phyloP scores from a whole-genome alignment of 2,113 vertebrate species.

The Numida meleagris region DNA sequence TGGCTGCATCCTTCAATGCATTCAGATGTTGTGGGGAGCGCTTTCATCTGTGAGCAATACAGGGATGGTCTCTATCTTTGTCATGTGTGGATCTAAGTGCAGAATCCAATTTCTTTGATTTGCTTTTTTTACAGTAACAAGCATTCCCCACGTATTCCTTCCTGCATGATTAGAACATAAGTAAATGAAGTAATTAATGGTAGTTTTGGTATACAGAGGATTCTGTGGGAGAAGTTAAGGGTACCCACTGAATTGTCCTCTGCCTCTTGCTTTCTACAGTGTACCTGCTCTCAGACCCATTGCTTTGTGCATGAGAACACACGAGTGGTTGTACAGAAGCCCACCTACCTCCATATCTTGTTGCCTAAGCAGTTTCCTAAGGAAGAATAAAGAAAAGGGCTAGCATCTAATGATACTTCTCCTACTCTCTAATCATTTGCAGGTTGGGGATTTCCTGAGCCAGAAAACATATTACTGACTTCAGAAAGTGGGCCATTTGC shows the following conservation, averaged over 20 bases:
- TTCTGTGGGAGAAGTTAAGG: neutral
- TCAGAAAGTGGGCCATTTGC: conserved; percentile 24
- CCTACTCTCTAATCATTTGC: neutral
- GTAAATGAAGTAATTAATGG: neutral
- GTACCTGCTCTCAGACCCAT: neutral
- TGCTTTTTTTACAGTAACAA: neutral
- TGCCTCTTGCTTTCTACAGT: neutral
- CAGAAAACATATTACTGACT: neutral
- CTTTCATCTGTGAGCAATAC: neutral
- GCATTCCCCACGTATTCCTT: neutral
- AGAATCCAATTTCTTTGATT: neutral
- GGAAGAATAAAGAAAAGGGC: neutral
- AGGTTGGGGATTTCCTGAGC: conserved; percentile 38
- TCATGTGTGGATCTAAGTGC: neutral
- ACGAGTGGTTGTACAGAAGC: neutral
- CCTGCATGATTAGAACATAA: neutral
- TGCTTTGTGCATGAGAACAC: neutral
- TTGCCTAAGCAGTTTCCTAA: neutral
- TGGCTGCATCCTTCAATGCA: neutral
- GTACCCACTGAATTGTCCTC: neutral
- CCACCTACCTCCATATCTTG: neutral
- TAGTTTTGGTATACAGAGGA: neutral
- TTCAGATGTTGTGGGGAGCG: neutral
- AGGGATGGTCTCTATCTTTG: neutral
- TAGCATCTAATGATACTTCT: neutral